Percentiles rank a stretch among this genome's conserved stretches.
Conservation (phyloP, 2,888 invertebrate species). For the Zygaena filipendulae region DNA sequence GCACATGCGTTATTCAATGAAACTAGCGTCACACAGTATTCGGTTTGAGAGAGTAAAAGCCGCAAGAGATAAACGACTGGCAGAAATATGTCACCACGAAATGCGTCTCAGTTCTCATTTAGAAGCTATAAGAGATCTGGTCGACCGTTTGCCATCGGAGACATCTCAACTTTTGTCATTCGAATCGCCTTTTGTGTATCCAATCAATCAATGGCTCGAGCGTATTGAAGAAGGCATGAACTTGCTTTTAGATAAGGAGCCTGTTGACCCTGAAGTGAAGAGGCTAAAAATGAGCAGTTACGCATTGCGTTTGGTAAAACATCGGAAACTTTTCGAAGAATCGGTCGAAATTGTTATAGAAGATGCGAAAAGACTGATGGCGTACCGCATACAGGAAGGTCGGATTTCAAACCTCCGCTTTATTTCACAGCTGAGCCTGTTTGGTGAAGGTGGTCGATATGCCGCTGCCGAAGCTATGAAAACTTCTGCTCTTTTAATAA, state of each 20-base stretch:
- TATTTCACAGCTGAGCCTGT: slow-evolving; percentile 32
- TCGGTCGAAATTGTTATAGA: slow-evolving; percentile 30
- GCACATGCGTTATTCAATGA: slow-evolving; percentile 38
- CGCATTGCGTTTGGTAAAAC: slow-evolving; percentile 30
- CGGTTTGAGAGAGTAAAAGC: slow-evolving; percentile 38
- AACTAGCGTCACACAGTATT: slow-evolving; percentile 38
- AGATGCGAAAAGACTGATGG: slow-evolving; percentile 25
- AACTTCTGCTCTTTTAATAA: slow-evolving; percentile 25
- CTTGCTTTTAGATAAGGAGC: slow-evolving; percentile 20
- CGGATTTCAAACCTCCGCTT: slow-evolving; percentile 45
- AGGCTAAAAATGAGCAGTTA: slow-evolving; percentile 44
- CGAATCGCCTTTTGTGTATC: slow-evolving; percentile 35
- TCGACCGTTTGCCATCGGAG: slow-evolving; percentile 28
- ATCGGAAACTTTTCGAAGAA: slow-evolving; percentile 32
- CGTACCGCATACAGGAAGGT: slow-evolving; percentile 36
- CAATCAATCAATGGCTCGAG: slow-evolving; percentile 30
- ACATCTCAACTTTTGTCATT: slow-evolving; percentile 28
- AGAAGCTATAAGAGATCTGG: slow-evolving; percentile 30
- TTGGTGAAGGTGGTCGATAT: slow-evolving; percentile 39
- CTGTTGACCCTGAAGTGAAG: slow-evolving; percentile 28
- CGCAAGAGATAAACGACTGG: slow-evolving; percentile 28
- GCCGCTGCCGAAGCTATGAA: slow-evolving; percentile 33
- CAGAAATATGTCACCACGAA: slow-evolving; percentile 38
- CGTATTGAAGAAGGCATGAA: slow-evolving; percentile 28
- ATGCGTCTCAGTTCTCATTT: slow-evolving; percentile 37